Evolutionary conservation across 1,140 invertebrate species (phyloP), one percentile per base, ranked within the genome.

Genomic region (Heterodera carotae): DNA sequence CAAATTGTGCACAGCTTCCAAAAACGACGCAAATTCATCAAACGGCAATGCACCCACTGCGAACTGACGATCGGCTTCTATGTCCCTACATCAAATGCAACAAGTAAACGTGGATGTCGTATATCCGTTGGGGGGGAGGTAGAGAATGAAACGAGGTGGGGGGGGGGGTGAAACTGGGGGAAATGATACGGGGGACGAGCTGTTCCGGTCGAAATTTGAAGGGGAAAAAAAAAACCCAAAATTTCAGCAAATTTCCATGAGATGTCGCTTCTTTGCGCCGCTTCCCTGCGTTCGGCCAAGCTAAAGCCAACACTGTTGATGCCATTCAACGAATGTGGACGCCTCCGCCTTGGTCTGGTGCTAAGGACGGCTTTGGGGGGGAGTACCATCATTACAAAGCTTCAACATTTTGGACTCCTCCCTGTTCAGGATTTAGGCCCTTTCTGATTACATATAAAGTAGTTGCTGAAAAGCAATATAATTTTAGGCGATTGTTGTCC

Each of bases 401-500:
- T n/a, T n/a, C n/a, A n/a, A n/a, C n/a, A n/a, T n/a, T n/a, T n/a
- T n/a, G n/a, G n/a, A n/a, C n/a, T n/a, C n/a, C n/a, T n/a, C n/a
- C n/a, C n/a, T n/a, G n/a, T n/a, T n/a, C n/a, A n/a, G n/a, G n/a
- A n/a, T n/a, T n/a, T n/a, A n/a, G n/a, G n/a, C n/a, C n/a, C n/a
- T n/a, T n/a, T n/a, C n/a, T n/a, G n/a, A n/a, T n/a, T n/a, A n/a
- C n/a, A n/a, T n/a, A n/a, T n/a, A n/a, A n/a, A n/a, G n/a, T n/a
- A n/a, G n/a, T n/a, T n/a, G n/a, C n/a, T n/a, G 22, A 53, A 53
- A 18, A 22, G 5, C 6, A 53, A 10, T 8, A 27, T 31, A 39
- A 2, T 74, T 76, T 34, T 27, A 76, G 75, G 76, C 33, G 76
- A 77, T 74, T 71, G 33, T 48, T 77, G 76, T 62, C 64, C 76